A percentile compares a stretch with the other conserved stretches of the same genome.
These are phyloP conservation scores for Muscidifurax raptorellus DNA, from an alignment of 1,140 invertebrate genomes.

Conservation along the genomic window DNA sequence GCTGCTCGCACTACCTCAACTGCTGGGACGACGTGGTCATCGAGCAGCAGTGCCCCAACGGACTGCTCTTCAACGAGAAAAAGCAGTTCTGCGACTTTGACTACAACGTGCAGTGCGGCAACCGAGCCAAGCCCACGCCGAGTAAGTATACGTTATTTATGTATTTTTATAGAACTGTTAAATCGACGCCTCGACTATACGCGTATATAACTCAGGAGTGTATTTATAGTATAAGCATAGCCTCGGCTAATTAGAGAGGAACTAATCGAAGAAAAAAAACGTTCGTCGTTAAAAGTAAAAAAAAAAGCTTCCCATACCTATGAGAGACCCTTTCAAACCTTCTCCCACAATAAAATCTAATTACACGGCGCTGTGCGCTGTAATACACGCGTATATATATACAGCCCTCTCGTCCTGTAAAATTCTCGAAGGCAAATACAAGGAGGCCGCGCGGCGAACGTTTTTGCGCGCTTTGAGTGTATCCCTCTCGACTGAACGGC, in stretches of 20 bases:
- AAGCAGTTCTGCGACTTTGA: slow-evolving; percentile 80
- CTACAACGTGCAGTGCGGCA: slow-evolving; percentile 79
- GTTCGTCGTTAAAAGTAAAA: too few species aligned
- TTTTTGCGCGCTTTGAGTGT: too few species aligned
- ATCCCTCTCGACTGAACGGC: neutral
- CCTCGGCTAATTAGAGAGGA: too few species aligned
- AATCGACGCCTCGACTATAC: too few species aligned
- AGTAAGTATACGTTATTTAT: slow-evolving; percentile 62
- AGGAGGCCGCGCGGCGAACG: neutral
- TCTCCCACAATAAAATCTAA: too few species aligned
- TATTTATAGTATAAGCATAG: too few species aligned
- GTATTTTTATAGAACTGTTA: too few species aligned
- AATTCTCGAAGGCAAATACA: neutral
- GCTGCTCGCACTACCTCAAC: slow-evolving; percentile 81
- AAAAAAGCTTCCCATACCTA: too few species aligned
- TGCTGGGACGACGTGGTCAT: slow-evolving; percentile 83
- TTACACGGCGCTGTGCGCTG: too few species aligned
- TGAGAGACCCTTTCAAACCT: too few species aligned
- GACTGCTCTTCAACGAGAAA: slow-evolving; percentile 78
- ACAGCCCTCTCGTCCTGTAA: neutral
- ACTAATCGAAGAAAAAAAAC: too few species aligned
- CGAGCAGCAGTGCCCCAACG: slow-evolving; percentile 80
- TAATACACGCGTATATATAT: neutral
- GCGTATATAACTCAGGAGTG: too few species aligned
- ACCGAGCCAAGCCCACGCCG: slow-evolving; percentile 69